Evolutionary conservation across 1,140 invertebrate genomes (phyloP).

Genomic region (Nomia melanderi): DNA sequence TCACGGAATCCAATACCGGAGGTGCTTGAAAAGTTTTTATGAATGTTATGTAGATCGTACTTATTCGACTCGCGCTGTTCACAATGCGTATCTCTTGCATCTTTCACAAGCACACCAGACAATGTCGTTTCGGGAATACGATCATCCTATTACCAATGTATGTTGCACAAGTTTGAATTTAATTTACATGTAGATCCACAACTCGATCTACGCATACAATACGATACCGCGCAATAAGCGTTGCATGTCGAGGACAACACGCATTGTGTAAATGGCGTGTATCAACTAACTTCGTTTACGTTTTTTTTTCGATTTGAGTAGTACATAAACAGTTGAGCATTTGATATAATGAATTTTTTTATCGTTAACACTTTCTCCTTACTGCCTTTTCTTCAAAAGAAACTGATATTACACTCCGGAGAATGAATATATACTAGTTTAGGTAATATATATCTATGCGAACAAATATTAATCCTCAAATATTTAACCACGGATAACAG

Average conservation of each 20-base stretch:
- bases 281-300: neutral
- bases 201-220: neutral
- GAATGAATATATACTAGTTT: too few relatives aligned
- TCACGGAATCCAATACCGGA: too few relatives aligned
- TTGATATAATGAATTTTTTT: neutral
- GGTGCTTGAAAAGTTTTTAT: too few relatives aligned
- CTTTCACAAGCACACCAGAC: too few relatives aligned
- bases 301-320: neutral
- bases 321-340: neutral
- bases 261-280: neutral
- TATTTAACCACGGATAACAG: too few relatives aligned
- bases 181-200: conserved; percentile 1
- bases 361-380: neutral
- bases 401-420: too few relatives aligned
- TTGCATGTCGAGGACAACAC: neutral
- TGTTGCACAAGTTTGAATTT: conserved; percentile 9
- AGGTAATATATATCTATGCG: too few relatives aligned
- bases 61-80: too few relatives aligned
- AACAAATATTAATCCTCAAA: too few relatives aligned
- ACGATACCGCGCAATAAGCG: neutral
- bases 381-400: neutral
- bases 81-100: too few relatives aligned
- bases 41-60: too few relatives aligned
- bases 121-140: neutral
- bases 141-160: neutral